phyloP scores from a whole-genome alignment of 2,797 vertebrate species.

The Tenualosa ilisha region DNA sequence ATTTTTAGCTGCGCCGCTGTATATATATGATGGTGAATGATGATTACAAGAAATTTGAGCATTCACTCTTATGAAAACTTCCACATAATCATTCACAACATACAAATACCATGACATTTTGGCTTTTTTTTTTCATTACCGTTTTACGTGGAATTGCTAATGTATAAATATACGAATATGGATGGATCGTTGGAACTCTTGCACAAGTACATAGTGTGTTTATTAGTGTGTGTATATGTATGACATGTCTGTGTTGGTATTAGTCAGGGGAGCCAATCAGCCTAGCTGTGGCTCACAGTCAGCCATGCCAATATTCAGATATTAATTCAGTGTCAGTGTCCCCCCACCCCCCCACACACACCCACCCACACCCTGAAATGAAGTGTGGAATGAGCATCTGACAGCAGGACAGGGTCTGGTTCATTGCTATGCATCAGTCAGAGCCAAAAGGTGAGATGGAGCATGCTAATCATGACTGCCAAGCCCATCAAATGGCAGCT shows the following conservation, averaged over 20 bases:
- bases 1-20: too few relatives aligned
- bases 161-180: too few relatives aligned
- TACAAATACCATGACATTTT: too few relatives aligned
- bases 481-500: conserved; percentile 50
- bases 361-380: neutral
- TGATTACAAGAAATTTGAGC: too few relatives aligned
- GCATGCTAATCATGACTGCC: conserved; percentile 52
- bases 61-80: too few relatives aligned
- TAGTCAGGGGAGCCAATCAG: neutral
- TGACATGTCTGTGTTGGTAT: neutral
- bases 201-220: neutral
- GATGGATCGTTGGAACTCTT: too few relatives aligned
- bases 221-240: neutral
- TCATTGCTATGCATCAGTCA: conserved; percentile 63
- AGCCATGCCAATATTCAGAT: neutral
- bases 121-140: too few relatives aligned
- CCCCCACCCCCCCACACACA: neutral
- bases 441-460: conserved; percentile 43
- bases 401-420: conserved; percentile 56
- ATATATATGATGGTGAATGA: too few relatives aligned
- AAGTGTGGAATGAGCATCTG: conserved; percentile 23
- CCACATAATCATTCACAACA: too few relatives aligned
- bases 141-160: too few relatives aligned
- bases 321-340: neutral
- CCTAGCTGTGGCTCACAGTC: neutral